phyloP scores from a whole-genome alignment of 2,888 invertebrate species.

The Chymomyza fuscimana region DNA sequence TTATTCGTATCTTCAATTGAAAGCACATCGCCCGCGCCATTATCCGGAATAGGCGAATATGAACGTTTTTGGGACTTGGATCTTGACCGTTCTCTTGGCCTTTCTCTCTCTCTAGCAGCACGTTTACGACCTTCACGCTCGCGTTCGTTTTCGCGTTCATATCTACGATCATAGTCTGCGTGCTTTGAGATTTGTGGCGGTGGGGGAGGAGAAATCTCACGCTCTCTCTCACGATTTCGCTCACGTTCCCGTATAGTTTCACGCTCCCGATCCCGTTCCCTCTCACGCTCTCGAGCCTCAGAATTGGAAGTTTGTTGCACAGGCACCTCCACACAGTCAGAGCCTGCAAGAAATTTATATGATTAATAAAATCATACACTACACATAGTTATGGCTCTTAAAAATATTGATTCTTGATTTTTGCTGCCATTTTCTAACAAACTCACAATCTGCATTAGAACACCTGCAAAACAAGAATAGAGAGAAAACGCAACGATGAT shows the following conservation, averaged over 20 bases:
- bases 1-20: conserved; percentile 93
- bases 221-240: conserved; percentile 31
- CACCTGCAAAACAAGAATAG: conserved; percentile 57
- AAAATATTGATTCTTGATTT: not conserved
- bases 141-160: conserved; percentile 44
- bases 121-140: conserved; percentile 44
- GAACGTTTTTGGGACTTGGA: conserved; percentile 54
- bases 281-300: conserved; percentile 36
- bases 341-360: conserved; percentile 73
- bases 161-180: conserved; percentile 58
- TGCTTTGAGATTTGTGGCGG: conserved; percentile 71
- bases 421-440: conserved; percentile 21
- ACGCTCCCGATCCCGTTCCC: conserved; percentile 24
- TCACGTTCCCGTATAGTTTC: conserved; percentile 35
- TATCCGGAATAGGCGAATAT: conserved; percentile 78
- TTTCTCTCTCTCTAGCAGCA: conserved; percentile 45
- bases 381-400: conserved; percentile 24
- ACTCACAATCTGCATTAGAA: conserved; percentile 49
- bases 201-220: conserved; percentile 63
- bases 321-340: conserved; percentile 80
- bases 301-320: conserved; percentile 56
- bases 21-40: conserved; percentile 82
- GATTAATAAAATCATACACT: conserved; percentile 22
- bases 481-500: conserved; percentile 67
- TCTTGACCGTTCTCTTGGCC: conserved; percentile 53